phyloP scores from a whole-genome alignment of 2,888 invertebrate species.

The Caenorhabditis sinica region DNA sequence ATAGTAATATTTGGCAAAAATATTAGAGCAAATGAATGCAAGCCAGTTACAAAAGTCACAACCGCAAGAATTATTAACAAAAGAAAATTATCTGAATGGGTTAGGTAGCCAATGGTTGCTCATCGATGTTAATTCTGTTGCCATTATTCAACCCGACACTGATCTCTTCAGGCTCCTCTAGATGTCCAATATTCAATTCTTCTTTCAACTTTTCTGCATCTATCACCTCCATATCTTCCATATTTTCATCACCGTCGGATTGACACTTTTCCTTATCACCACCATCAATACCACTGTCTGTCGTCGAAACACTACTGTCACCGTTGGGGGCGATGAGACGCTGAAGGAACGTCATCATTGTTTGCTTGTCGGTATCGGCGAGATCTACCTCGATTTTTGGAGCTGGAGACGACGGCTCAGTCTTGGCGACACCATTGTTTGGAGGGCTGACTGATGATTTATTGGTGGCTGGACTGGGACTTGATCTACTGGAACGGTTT shows the following conservation, averaged over 20 bases:
- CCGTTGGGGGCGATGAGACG: conserved; percentile 54
- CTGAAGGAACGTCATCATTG: conserved; percentile 62
- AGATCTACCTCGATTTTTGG: conserved; percentile 63
- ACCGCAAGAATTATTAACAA: conserved; percentile 33
- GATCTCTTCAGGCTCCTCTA: conserved; percentile 66
- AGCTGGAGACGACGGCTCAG: conserved; percentile 61
- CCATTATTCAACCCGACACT: conserved; percentile 66
- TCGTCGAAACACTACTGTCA: conserved; percentile 42
- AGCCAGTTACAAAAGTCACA: conserved; percentile 34
- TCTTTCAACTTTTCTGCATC: conserved; percentile 66
- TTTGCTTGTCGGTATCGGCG: conserved; percentile 51
- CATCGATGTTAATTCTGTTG: conserved; percentile 61
- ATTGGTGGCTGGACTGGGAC: conserved; percentile 63
- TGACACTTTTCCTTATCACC: conserved; percentile 54
- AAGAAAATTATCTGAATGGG: background rate
- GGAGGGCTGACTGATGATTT: conserved; percentile 59
- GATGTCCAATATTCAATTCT: conserved; percentile 61
- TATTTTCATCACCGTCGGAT: conserved; percentile 59
- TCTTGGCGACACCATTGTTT: conserved; percentile 39
- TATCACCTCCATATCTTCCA: conserved; percentile 61
- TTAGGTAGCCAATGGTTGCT: conserved; percentile 49
- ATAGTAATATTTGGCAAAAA: background rate
- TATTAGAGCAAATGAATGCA: background rate
- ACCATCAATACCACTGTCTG: conserved; percentile 49
- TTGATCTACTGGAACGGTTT: conserved; percentile 52